Conservation (phyloP, 2,888 invertebrate genomes). For the Gryllus longicercus region DNA sequence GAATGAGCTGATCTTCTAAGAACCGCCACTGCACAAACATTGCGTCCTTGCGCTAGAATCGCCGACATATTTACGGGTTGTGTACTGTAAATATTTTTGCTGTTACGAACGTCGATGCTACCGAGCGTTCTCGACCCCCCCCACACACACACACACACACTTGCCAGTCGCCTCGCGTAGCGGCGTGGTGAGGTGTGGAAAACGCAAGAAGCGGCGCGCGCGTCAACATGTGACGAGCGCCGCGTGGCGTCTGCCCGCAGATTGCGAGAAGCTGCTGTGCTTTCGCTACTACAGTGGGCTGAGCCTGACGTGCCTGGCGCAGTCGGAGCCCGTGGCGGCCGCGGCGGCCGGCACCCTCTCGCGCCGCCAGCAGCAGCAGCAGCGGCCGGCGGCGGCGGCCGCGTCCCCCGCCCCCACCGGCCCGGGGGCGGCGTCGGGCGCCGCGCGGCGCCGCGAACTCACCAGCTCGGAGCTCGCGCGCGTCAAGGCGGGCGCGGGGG, state of each 20-base stretch:
- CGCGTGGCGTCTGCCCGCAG: constrained; percentile 47
- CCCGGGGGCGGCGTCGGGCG: background rate
- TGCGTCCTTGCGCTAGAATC: no score
- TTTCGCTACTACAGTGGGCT: constrained; percentile 68
- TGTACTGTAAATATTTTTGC: no score
- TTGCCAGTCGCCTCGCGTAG: no score
- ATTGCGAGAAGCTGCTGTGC: constrained; percentile 64
- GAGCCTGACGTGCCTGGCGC: constrained; percentile 61
- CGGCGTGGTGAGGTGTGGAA: no score
- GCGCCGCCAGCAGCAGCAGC: constrained; percentile 54
- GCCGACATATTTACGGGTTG: no score
- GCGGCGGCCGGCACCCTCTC: constrained; percentile 38
- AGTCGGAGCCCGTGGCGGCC: constrained; percentile 58
- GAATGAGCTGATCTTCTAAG: no score
- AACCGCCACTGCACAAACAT: no score
- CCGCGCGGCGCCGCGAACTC: constrained; percentile 23
- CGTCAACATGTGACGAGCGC: no score
- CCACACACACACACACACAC: no score
- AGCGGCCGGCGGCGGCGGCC: constrained; percentile 49
- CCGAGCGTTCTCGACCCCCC: no score
- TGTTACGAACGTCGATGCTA: no score
- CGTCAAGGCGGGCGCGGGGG: background rate
- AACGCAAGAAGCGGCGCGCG: no score
- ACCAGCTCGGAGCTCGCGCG: background rate
- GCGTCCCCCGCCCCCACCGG: constrained; percentile 49